Percentiles rank a stretch among this genome's conserved stretches.
phyloP scores from a whole-genome alignment of 2,888 invertebrate species.

The Platynereis dumerilii region DNA sequence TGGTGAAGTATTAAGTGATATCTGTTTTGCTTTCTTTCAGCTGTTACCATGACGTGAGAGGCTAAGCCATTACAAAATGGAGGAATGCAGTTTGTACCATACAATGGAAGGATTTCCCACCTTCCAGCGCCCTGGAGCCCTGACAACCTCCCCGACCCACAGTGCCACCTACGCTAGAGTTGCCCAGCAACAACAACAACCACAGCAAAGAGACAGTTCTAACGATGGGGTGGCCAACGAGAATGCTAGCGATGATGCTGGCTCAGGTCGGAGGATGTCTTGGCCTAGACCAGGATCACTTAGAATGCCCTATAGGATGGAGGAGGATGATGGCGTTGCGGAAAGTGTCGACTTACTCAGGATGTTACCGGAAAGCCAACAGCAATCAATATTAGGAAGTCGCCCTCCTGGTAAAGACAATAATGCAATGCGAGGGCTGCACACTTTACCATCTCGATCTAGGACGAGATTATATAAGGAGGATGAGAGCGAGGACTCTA shows the following conservation, averaged over 20 bases:
- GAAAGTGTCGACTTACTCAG: conserved; percentile 18
- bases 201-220: not conserved
- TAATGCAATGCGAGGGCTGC: conserved; percentile 7
- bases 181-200: not conserved
- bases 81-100: no score
- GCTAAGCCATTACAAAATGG: no score
- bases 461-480: conserved; percentile 2
- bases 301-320: not conserved
- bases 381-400: not conserved
- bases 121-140: no score
- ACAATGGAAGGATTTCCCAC: no score
- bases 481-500: not conserved
- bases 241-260: not conserved
- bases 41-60: no score
- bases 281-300: not conserved
- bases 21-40: no score
- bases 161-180: conserved; percentile 2
- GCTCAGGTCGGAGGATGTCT: not conserved
- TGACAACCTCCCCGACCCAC: not conserved
- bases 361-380: conserved; percentile 21
- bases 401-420: conserved; percentile 11
- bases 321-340: conserved; percentile 5
- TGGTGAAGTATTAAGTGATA: no score
- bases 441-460: not conserved
- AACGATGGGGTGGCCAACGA: no score